These are phyloP conservation scores for Pocillopora damicornis DNA, from an alignment of 64 coral and sea anemone genomes.

Conservation along the genomic window DNA sequence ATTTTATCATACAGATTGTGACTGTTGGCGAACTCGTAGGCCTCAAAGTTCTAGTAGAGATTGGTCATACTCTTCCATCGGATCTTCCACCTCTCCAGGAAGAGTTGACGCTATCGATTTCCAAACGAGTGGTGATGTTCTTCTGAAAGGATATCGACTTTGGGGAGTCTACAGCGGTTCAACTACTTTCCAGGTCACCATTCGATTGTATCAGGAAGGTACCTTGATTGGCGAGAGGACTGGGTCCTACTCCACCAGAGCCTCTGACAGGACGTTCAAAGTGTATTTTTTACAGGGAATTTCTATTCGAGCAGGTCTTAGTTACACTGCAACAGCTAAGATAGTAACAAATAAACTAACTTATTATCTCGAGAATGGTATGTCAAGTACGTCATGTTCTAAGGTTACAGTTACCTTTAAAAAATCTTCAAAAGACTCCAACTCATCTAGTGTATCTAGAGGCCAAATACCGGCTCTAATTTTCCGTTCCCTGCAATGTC, in stretches of 20 bases:
- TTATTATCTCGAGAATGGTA: not conserved
- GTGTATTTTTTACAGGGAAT: conserved; percentile 19
- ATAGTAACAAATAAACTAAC: not conserved
- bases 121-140: conserved; percentile 13
- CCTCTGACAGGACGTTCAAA: conserved; percentile 16
- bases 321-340: conserved; percentile 21
- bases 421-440: conserved; percentile 1
- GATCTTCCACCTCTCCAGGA: not conserved
- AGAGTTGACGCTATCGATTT: conserved; percentile 35
- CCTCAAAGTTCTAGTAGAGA: not conserved
- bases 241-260: conserved; percentile 25
- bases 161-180: conserved; percentile 4
- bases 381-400: conserved; percentile 3
- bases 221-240: conserved; percentile 17
- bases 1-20: not conserved
- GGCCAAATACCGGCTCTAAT: conserved; percentile 44
- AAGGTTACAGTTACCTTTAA: conserved; percentile 24
- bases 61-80: conserved; percentile 15
- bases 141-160: conserved; percentile 14
- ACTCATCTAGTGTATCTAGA: not conserved
- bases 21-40: conserved; percentile 12
- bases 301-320: conserved; percentile 8
- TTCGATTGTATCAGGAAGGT: conserved; percentile 30
- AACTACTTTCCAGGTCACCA: conserved; percentile 5
- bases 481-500: not conserved